A percentile compares a stretch with the other conserved stretches of the same genome.
Evolutionary conservation across 2,113 vertebrate species (phyloP).

Genomic region (Hirundichthys speculiger): DNA sequence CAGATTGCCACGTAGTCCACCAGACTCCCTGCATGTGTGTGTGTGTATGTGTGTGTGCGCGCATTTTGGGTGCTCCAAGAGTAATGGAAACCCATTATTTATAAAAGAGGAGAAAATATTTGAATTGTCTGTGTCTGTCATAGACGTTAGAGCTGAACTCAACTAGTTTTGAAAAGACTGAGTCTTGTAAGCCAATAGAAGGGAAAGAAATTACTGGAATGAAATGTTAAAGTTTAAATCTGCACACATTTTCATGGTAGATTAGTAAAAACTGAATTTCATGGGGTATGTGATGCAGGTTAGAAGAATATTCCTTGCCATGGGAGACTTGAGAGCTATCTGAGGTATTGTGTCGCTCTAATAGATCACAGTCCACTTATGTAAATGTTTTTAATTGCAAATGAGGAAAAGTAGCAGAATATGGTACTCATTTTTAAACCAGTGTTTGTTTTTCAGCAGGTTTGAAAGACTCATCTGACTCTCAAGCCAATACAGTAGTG

Average conservation of each 20-base stretch:
- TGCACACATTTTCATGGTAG: neutral
- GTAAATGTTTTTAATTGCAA: too few relatives aligned
- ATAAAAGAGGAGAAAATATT: conserved; percentile 65
- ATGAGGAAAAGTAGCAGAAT: too few relatives aligned
- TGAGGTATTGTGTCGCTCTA: conserved; percentile 19
- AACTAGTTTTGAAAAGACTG: conserved; percentile 8
- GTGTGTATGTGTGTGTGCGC: conserved; percentile 50
- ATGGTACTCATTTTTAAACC: too few relatives aligned
- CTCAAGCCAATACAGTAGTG: too few relatives aligned
- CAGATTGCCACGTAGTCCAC: conserved; percentile 82
- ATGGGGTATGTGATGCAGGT: conserved; percentile 3
- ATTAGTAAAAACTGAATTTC: conserved; percentile 7
- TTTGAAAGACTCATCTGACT: too few relatives aligned
- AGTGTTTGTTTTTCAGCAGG: too few relatives aligned
- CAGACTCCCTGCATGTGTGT: conserved; percentile 49
- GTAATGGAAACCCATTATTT: conserved; percentile 80
- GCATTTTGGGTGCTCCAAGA: conserved; percentile 50
- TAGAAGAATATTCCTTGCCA: neutral
- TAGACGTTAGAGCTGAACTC: conserved; percentile 11
- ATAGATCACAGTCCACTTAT: too few relatives aligned
- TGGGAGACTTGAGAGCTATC: conserved; percentile 10
- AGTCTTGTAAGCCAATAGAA: neutral
- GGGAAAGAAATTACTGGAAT: neutral
- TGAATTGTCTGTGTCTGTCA: conserved; percentile 62
- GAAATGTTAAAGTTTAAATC: conserved; percentile 6